Base-by-base conservation (phyloP, 2,888 invertebrate genomes). In the Eledona agricola region DNA sequence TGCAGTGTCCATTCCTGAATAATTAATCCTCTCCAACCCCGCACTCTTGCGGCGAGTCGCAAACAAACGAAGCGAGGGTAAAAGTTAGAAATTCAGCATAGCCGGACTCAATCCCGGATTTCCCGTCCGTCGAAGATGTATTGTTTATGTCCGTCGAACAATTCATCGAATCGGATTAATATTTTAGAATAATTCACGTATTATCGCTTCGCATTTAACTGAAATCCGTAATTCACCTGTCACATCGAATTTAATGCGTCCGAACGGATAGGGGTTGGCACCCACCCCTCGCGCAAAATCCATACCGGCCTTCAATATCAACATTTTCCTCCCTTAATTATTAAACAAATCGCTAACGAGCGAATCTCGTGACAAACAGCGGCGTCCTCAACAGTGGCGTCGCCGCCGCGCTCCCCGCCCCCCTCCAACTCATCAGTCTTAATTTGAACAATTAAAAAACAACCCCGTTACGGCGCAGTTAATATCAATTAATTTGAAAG, bases 401-500 rank as follows among this genome's bases (percentile, higher is more conserved):
- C 13, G 13, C 15, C 15, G 9, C n/a, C 10, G 1, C 20, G 11
- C 10, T 11, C 23, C 25, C 1, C 5, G 2, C 15, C 2, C 11
- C 5, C 26, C n/a, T 6, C 4, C 16, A 16, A 22, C 26, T 37
- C 51, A 40, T 52, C 22, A 35, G 26, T 52, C 38, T 46, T 52
- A 47, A 52, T 52, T 52, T 38, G 5, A 26, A 29, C 40, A 52
- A 52, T 52, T 52, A 52, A 52, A 52, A 52, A 52, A 34, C 38
- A 34, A 38, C 26, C 28, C 20, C 20, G 38, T 31, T 37, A 58
- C 51, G 35, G n/a, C 51, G 59, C 56, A 58, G 60, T 64, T 64
- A 62, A 64, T 64, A 62, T 62, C 64, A 64, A 64, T 64, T 64
- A 64, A 61, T 59, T 58, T 56, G 51, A 51, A 55, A 42, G 50